Base-by-base conservation (phyloP, 2,888 invertebrate genomes). In the Athripsodes cinereus region DNA sequence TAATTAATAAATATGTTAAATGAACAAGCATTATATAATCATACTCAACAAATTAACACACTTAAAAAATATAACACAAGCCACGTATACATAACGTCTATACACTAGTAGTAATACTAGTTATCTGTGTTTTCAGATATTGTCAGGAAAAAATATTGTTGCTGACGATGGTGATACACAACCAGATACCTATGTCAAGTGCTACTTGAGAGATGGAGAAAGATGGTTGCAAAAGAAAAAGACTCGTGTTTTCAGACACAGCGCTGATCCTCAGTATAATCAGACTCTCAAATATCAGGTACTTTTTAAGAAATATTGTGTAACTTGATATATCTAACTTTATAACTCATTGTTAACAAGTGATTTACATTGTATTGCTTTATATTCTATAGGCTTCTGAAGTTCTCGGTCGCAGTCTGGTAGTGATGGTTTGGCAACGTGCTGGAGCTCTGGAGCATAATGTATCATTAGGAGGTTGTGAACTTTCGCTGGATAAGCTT, bases 381-480 rank as follows among this genome's bases (percentile, higher is more conserved):
- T n/a, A n/a, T 50, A 6, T 22, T 50, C 63, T 63, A 2, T 66
- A 84, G 83, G 84, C 86, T 16, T 84, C 83, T 67, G 89, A 90
- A 70, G 86, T 87, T 0, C 80, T 88, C 22, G 89, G 89, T 0
- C 84, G 94, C 57, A 88, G 88, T 62, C 81, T 95, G 64, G 85
- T 94, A 65, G 91, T 94, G 55, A 93, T 93, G 89, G 82, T 96
- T 52, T 96, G 95, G 94, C 92, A 94, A 69, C 85, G 90, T 60
- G 90, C 91, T 70, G 88, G 90, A 60, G 90, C 90, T 2, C 92
- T 92, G 72, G 91, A 92, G 69, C 92, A 92, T 72, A 93, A 93
- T 70, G 71, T 78, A 47, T 78, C 79, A 47, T 76, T 95, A 46
- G 94, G 95, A 11, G 93, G 93, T 49, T 90, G 87, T 1, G 92